These are phyloP conservation scores for Hydrozoanthus tunicans DNA, from an alignment of 64 coral and sea anemone genomes.

Conservation along the genomic window DNA sequence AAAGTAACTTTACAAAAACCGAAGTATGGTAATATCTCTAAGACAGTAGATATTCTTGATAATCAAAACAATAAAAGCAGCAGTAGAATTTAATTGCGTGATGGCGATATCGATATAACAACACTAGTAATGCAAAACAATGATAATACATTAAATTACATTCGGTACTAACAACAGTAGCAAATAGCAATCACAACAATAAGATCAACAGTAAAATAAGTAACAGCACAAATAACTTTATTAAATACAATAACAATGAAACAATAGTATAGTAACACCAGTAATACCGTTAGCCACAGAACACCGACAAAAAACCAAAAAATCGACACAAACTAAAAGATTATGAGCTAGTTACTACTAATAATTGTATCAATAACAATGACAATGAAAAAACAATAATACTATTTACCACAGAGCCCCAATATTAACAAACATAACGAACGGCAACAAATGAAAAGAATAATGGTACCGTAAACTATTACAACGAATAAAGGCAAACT, in stretches of 20 bases:
- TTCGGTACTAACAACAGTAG: neutral
- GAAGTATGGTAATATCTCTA: no score
- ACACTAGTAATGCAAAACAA: neutral
- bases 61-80: neutral
- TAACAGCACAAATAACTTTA: neutral
- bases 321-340: neutral
- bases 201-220: neutral
- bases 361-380: neutral
- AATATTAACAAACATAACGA: no score
- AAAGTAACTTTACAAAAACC: no score
- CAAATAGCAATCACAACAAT: neutral
- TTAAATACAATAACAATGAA: neutral
- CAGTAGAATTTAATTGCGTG: neutral
- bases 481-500: no score
- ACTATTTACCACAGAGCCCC: neutral
- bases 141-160: neutral
- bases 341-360: neutral
- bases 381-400: neutral
- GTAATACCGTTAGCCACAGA: neutral
- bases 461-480: no score
- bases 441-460: no score
- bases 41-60: no score
- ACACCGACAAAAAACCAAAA: neutral
- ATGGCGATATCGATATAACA: neutral
- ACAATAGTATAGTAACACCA: neutral